These are phyloP conservation scores for Vultur gryphus DNA, from an alignment of 2,797 vertebrate species.

Conservation along the genomic window DNA sequence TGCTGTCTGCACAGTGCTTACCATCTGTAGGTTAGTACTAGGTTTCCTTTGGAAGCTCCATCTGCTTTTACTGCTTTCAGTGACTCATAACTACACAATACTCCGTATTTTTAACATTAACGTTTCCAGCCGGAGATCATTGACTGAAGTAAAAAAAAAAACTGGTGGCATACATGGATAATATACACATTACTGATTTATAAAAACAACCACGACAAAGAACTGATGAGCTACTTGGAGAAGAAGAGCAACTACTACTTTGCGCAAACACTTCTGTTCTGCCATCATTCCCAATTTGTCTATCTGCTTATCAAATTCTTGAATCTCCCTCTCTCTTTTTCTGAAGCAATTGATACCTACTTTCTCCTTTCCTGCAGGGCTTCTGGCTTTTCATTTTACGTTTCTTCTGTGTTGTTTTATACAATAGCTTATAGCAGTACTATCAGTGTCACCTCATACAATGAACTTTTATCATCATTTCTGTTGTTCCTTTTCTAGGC, in stretches of 20 bases:
- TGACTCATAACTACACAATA: neutral
- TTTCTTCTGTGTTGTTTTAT: neutral
- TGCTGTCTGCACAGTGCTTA: neutral
- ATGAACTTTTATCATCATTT: neutral
- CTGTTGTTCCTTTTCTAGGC: neutral
- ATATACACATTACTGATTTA: neutral
- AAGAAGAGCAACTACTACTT: neutral
- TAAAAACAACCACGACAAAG: neutral
- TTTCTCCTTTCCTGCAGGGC: neutral
- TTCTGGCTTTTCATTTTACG: neutral
- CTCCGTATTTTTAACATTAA: neutral
- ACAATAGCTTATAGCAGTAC: neutral
- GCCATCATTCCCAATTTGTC: neutral
- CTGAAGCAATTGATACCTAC: neutral
- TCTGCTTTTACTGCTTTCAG: neutral
- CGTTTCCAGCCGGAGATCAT: neutral
- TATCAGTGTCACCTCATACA: neutral
- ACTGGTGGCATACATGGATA: accelerated
- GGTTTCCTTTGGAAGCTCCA: neutral
- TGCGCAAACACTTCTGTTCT: neutral
- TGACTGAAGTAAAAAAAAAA: neutral
- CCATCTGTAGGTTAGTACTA: constrained; percentile 18
- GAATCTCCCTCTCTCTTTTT: neutral
- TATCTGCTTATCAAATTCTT: neutral
- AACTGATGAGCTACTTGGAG: neutral